phyloP scores from a whole-genome alignment of 2,797 vertebrate genomes.

The Manis pentadactyla region DNA sequence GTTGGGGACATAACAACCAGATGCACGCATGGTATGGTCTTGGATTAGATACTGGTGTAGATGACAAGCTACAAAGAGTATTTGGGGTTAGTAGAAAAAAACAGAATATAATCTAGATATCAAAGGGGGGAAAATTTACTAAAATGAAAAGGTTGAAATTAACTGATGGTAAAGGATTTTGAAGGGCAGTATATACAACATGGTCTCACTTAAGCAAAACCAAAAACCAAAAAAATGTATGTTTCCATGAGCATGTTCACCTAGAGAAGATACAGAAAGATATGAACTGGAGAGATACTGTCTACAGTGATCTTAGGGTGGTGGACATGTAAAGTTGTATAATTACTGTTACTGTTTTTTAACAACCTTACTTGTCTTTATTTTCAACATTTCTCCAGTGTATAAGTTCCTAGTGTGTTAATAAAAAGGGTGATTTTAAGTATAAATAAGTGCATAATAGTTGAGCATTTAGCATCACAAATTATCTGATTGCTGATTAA shows the following conservation, averaged over 20 bases:
- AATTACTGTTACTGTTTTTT: background rate
- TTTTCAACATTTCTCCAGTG: slow-evolving; percentile 44
- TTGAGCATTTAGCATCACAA: background rate
- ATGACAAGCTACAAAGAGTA: background rate
- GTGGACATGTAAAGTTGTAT: background rate
- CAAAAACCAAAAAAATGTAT: background rate
- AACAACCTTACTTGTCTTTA: slow-evolving; percentile 18
- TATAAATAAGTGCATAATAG: background rate
- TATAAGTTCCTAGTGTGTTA: background rate
- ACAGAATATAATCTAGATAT: background rate
- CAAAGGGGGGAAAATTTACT: background rate
- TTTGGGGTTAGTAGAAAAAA: background rate
- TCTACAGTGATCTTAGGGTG: background rate
- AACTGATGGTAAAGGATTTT: background rate
- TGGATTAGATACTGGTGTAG: background rate
- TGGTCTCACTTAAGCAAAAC: background rate
- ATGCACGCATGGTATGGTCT: background rate
- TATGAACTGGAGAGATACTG: background rate
- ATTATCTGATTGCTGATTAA: slow-evolving; percentile 42
- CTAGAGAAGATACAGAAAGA: background rate
- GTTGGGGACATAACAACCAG: background rate
- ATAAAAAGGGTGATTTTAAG: slow-evolving; percentile 20
- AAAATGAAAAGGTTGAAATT: background rate
- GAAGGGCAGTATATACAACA: background rate
- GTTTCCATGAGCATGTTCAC: background rate